Evolutionary conservation across 2,113 vertebrate genomes (phyloP).

Genomic region (Proteles cristata): DNA sequence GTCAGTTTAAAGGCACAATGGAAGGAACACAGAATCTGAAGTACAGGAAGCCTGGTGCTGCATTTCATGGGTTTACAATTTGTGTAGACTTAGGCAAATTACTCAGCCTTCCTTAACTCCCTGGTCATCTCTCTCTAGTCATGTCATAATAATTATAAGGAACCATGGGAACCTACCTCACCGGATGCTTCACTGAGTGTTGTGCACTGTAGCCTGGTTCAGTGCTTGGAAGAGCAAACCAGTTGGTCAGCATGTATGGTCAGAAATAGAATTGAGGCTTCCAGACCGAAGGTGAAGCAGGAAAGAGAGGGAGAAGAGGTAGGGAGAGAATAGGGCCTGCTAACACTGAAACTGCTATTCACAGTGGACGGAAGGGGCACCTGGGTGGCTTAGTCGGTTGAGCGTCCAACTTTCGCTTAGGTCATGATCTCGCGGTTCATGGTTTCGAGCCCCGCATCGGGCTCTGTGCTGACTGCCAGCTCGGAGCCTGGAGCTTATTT

Average conservation of each 20-base stretch:
- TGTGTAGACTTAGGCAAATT: neutral
- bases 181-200: neutral
- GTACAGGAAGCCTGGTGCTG: neutral
- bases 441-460: too few relatives aligned
- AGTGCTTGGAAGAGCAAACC: neutral
- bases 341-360: neutral
- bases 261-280: neutral
- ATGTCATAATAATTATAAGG: neutral
- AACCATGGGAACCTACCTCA: neutral
- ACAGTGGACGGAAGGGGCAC: neutral
- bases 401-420: too few relatives aligned
- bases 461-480: too few relatives aligned
- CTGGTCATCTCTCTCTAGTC: neutral
- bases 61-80: neutral
- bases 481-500: too few relatives aligned
- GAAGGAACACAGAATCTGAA: neutral
- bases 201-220: neutral
- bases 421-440: too few relatives aligned
- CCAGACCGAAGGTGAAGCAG: neutral
- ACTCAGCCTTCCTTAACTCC: neutral
- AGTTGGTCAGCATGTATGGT: neutral
- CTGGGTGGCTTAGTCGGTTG: too few relatives aligned
- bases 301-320: neutral
- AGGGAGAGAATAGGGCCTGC: neutral
- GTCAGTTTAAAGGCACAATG: neutral